Conservation (phyloP, 2,113 vertebrate species). For the Oncorhynchus kisutch region DNA sequence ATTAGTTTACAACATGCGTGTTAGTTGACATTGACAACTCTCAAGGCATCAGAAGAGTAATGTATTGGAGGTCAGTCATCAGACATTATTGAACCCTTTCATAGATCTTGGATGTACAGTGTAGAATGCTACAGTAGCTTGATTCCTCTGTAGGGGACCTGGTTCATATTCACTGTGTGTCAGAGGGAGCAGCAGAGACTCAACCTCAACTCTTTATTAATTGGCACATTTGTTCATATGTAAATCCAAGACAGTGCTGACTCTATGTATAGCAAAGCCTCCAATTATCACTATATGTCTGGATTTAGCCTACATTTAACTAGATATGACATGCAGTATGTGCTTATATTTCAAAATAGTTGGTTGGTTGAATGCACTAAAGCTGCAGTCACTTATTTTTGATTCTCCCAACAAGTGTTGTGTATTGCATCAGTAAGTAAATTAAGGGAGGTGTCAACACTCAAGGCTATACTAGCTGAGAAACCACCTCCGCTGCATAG, state of each 20-base stretch:
- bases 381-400: neutral
- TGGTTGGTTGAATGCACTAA: neutral
- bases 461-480: neutral
- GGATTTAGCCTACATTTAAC: neutral
- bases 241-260: slow-evolving; percentile 15
- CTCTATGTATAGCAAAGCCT: neutral
- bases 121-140: slow-evolving; percentile 11
- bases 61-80: neutral
- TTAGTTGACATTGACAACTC: no score
- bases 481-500: neutral
- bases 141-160: slow-evolving; percentile 1
- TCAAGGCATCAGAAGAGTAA: neutral
- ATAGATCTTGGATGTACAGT: slow-evolving; percentile 22
- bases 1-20: neutral
- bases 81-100: slow-evolving; percentile 6
- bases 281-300: slow-evolving; percentile 17
- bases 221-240: slow-evolving; percentile 10
- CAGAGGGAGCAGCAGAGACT: slow-evolving; percentile 11
- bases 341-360: no score
- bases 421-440: neutral
- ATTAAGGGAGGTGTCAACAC: neutral
- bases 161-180: slow-evolving; percentile 16
- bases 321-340: neutral
- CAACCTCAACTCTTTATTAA: slow-evolving; percentile 6
- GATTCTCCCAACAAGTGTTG: neutral